Evolutionary conservation across 2,113 vertebrate species (phyloP), one percentile per base, ranked within the genome.

Genomic region (Albula glossodonta): DNA sequence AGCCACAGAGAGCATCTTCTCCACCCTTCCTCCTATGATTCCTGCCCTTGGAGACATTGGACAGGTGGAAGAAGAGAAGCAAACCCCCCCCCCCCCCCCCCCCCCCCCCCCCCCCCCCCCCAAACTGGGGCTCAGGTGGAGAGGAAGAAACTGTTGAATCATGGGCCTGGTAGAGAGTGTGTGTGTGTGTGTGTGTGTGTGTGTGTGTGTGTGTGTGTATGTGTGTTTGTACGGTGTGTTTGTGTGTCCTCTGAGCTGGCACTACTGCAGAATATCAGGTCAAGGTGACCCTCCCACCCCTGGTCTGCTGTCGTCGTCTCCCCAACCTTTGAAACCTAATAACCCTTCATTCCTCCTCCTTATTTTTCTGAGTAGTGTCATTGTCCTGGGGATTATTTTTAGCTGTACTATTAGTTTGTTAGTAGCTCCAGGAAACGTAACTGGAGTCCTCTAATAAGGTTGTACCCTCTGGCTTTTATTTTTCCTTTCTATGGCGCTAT

Each of bases 171-270:
- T n/a, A n/a, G n/a, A n/a, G 66, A 19, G 4, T 17, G 9, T 22
- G 4, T 78, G 49, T 17, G 31, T 2, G 60, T 57, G 53, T 25
- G 53, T 56, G 81, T 4, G 11, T 81, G 49, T 51, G 49, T 12
- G 52, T 2, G n/a, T 31, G 57, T 52, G 15, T 63, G 7, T 31
- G 70, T 74, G n/a, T n/a, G 1, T 74, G 70, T 31, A 3, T n/a
- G 70, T 8, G 15, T 66, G 2, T 60, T 31, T 13, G 15, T 82
- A 25, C 41, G 1, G 70, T 13, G 17, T 74, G 70, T n/a, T 9
- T n/a, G 70, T 13, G 70, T 93, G 89, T 91, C 87, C 66, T 22
- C 90, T 89, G 91, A 94, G 92, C 92, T 88, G 50, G 90, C 89
- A 93, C 93, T 93, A 13, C 17, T 52, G 1, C 85, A 80, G 90